These are phyloP conservation scores for Sebastes nivosus DNA, from an alignment of 2,797 vertebrate species.

Conservation along the genomic window DNA sequence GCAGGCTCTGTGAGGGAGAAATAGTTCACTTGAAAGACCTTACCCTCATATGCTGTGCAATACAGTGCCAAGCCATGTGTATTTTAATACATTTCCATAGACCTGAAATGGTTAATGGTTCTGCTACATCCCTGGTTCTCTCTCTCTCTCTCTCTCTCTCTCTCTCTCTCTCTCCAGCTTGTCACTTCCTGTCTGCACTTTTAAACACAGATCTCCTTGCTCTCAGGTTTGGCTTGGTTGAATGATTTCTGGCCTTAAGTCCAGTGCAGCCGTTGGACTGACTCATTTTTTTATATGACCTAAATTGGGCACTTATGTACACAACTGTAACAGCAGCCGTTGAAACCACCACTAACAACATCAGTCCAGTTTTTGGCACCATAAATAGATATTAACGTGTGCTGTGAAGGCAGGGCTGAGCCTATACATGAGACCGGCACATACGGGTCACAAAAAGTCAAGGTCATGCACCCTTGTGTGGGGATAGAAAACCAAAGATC, in stretches of 20 bases:
- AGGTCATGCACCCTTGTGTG: no score
- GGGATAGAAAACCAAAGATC: no score
- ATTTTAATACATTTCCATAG: background rate
- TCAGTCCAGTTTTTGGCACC: constrained; percentile 41
- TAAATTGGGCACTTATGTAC: constrained; percentile 69
- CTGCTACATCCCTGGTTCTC: background rate
- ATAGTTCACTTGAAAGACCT: background rate
- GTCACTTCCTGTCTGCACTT: constrained; percentile 50
- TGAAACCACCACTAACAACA: constrained; percentile 70
- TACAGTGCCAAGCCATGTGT: background rate
- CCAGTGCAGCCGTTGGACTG: constrained; percentile 52
- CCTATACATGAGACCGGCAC: background rate
- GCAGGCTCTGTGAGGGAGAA: background rate
- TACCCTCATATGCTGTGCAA: constrained; percentile 7
- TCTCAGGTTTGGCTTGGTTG: constrained; percentile 38
- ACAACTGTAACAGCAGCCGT: constrained; percentile 64
- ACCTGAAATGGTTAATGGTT: background rate
- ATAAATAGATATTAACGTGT: constrained; percentile 62
- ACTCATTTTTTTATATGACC: constrained; percentile 33
- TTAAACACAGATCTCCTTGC: constrained; percentile 45
- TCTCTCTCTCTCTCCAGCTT: background rate
- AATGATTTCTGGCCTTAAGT: constrained; percentile 50
- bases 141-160: constrained; percentile 1
- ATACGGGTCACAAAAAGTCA: no score
- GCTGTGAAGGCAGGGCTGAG: constrained; percentile 6